These are phyloP conservation scores for Cliona cf. orientalis DNA, from an alignment of 37 sponge, comb jelly and placozoan genomes.

Conservation along the genomic window DNA sequence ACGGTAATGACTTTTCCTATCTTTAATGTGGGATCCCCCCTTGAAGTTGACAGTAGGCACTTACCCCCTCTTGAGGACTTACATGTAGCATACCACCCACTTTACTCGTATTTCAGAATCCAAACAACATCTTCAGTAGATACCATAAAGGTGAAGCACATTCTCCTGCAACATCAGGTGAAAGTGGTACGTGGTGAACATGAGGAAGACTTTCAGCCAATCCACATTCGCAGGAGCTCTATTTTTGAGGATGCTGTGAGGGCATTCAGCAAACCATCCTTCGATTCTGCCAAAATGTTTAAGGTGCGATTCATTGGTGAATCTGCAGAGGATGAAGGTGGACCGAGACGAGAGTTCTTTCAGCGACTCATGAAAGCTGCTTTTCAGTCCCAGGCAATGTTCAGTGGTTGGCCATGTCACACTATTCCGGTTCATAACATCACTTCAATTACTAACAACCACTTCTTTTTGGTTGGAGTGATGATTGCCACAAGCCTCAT, in stretches of 20 bases:
- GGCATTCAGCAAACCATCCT: neutral
- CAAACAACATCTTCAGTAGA: no score
- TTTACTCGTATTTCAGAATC: no score
- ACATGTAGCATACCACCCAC: no score
- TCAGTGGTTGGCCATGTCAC: neutral
- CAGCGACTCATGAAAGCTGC: neutral
- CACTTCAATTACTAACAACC: neutral
- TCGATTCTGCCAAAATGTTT: neutral
- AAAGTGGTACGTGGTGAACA: neutral
- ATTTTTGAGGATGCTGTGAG: neutral
- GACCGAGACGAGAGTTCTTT: slow-evolving; percentile 24
- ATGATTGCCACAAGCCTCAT: slow-evolving; percentile 22
- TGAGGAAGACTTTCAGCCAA: neutral
- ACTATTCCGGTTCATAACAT: neutral
- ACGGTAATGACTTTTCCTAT: no score
- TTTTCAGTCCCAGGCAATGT: neutral
- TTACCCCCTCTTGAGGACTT: no score
- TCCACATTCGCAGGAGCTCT: neutral
- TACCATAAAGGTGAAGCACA: neutral
- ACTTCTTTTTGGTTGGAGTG: slow-evolving; percentile 21
- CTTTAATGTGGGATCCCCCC: no score
- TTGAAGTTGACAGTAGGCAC: no score
- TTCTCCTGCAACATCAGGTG: neutral
- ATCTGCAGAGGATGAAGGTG: slow-evolving; percentile 30
- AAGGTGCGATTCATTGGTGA: slow-evolving; percentile 37